Base-by-base conservation (phyloP, 2,113 vertebrate species). In the Chamaetylas fuelleborni region DNA sequence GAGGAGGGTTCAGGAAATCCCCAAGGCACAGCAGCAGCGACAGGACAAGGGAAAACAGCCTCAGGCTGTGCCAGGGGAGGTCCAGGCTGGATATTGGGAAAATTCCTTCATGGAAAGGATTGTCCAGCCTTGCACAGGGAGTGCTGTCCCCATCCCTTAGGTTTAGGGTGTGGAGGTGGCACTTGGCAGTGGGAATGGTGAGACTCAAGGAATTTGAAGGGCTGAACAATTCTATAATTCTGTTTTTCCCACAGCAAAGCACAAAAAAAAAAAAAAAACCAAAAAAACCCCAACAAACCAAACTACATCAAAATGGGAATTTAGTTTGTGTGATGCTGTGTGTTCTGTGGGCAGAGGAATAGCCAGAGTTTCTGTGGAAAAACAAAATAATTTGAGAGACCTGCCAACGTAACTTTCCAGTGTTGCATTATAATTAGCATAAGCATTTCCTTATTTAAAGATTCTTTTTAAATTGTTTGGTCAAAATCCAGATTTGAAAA, bases 361-460 rank as follows among this genome's bases (percentile, higher is more conserved):
- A 50, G 33, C 51, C 56, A 47, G 72, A 57, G 31, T 85, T 95
- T 71, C 57, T 73, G 64, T 53, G 15, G 40, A 18, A 26, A 40
- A 38, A n/a, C 22, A 33, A n/a, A 23, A 23, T 12, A 8, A 28
- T 20, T 25, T 14, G 12, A 42, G 33, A 70, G 74, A 5, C 40
- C 10, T 81, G 34, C 70, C 73, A 34, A 3, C 11, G 15, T 94
- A 18, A 8, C 43, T 83, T 93, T 87, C 22, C 48, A 40, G 28
- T 19, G 34, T 76, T 88, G 40, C 40, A 20, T 76, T 76, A 3
- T 57, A 56, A 6, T 87, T 58, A 81, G n/a, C 78, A 40, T 31
- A 60, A 85, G 54, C 53, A 17, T 48, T 88, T 94, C 53, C 79
- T 64, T 51, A 25, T 60, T 94, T 62, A 76, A 74, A 51, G 53